Evolutionary conservation across 2,113 vertebrate species (phyloP).

Genomic region (Hypanus sabinus): DNA sequence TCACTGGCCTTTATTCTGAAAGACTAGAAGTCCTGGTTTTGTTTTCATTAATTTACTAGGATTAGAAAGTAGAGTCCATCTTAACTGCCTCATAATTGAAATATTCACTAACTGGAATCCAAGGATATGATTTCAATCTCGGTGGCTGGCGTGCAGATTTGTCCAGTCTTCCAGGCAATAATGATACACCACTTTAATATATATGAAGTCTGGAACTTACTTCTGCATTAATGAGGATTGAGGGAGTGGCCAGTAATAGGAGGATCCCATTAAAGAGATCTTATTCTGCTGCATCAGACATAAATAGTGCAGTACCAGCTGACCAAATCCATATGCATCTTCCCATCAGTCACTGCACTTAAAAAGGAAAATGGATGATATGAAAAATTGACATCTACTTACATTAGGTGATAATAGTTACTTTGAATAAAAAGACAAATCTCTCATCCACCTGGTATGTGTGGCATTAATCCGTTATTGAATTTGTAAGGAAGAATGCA

Average conservation of each 20-base stretch:
- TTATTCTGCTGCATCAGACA: neutral
- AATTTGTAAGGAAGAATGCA: too few species aligned
- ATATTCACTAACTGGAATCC: constrained; percentile 6
- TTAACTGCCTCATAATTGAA: neutral
- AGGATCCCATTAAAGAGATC: neutral
- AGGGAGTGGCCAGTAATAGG: neutral
- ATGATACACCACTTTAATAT: neutral
- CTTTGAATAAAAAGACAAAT: too few species aligned
- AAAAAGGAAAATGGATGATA: neutral
- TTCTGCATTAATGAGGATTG: neutral
- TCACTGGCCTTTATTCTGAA: neutral
- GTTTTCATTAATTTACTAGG: constrained; percentile 22
- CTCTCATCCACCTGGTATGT: too few species aligned
- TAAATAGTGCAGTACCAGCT: neutral
- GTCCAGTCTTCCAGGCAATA: neutral
- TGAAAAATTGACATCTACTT: neutral
- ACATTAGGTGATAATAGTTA: neutral
- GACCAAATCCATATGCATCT: neutral
- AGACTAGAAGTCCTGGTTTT: neutral
- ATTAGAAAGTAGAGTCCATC: neutral
- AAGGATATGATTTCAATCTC: constrained; percentile 13
- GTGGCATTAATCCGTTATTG: too few species aligned
- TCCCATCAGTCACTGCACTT: neutral
- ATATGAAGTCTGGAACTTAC: neutral
- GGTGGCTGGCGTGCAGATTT: neutral